These are phyloP conservation scores for Corythornis leucogaster DNA, from an alignment of 2,797 vertebrate genomes.

Conservation along the genomic window DNA sequence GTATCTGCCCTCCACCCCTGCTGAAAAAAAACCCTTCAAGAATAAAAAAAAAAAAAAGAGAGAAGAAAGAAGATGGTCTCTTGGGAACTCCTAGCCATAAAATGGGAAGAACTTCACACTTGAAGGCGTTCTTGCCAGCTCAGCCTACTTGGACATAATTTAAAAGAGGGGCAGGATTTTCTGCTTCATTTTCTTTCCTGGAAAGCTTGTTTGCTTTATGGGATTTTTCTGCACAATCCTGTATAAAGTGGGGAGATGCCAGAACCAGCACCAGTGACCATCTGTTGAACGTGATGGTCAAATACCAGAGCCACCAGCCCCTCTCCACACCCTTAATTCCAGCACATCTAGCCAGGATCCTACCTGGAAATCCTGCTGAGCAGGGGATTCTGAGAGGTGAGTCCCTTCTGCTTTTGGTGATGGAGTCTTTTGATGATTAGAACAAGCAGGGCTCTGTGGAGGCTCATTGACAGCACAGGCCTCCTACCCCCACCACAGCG, in stretches of 20 bases:
- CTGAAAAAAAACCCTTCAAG: background rate
- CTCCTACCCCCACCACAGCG: background rate
- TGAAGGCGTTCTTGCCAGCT: conserved; percentile 61
- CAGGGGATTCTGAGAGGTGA: background rate
- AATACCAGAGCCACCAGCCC: background rate
- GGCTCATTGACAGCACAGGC: background rate
- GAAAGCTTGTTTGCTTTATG: conserved; percentile 3
- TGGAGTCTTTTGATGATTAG: background rate
- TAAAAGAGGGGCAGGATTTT: conserved; percentile 41
- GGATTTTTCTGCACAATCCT: background rate
- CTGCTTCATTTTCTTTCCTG: conserved; percentile 13
- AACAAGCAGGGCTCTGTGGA: background rate
- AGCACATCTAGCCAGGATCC: background rate
- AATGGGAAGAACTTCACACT: conserved; percentile 44
- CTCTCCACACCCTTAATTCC: background rate
- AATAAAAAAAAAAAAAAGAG: background rate
- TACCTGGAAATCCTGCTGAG: background rate
- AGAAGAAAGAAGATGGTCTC: conserved; percentile 14
- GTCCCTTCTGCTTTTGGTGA: background rate
- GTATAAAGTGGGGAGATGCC: background rate
- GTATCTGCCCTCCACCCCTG: background rate
- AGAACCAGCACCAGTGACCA: background rate
- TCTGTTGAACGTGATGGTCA: background rate
- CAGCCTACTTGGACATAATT: conserved; percentile 49
- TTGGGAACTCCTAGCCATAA: conserved; percentile 10